A percentile compares a stretch with the other conserved stretches of the same genome.
phyloP scores from a whole-genome alignment of 1,140 invertebrate genomes.

The Diorhabda sublineata region DNA sequence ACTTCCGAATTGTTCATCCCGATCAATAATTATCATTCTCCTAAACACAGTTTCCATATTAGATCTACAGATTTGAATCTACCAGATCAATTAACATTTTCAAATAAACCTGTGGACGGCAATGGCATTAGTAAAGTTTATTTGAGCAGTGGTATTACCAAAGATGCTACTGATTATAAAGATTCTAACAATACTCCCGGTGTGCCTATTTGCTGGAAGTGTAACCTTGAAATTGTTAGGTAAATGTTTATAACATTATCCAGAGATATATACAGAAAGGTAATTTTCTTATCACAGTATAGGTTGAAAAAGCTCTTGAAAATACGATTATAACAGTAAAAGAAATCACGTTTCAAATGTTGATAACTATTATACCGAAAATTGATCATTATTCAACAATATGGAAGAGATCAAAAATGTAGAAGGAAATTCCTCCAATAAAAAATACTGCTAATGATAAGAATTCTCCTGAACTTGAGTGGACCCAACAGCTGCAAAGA shows the following conservation, averaged over 20 bases:
- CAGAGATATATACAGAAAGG: no score
- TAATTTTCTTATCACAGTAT: no score
- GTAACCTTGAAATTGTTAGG: conserved; percentile 36
- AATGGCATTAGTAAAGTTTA: conserved; percentile 12
- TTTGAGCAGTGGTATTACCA: conserved; percentile 13
- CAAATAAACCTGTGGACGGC: conserved; percentile 20
- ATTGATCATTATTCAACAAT: no score
- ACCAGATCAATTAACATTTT: conserved; percentile 33
- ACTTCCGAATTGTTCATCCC: conserved; percentile 27
- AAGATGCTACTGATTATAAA: conserved; percentile 14
- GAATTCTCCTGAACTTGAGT: no score
- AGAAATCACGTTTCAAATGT: no score
- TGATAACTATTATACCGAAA: conserved; percentile 4
- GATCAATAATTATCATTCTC: conserved; percentile 15
- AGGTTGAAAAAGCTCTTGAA: no score
- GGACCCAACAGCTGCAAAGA: no score
- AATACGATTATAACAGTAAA: no score
- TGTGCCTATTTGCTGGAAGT: conserved; percentile 29
- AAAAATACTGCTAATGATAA: no score
- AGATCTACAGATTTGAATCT: conserved; percentile 5
- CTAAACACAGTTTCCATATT: conserved; percentile 3
- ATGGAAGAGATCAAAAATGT: no score
- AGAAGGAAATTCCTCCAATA: no score
- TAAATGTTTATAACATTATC: conserved; percentile 17
- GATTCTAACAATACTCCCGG: conserved; percentile 5